Conservation (phyloP, 2,888 invertebrate species). For the Sphaeridia pumilis region DNA sequence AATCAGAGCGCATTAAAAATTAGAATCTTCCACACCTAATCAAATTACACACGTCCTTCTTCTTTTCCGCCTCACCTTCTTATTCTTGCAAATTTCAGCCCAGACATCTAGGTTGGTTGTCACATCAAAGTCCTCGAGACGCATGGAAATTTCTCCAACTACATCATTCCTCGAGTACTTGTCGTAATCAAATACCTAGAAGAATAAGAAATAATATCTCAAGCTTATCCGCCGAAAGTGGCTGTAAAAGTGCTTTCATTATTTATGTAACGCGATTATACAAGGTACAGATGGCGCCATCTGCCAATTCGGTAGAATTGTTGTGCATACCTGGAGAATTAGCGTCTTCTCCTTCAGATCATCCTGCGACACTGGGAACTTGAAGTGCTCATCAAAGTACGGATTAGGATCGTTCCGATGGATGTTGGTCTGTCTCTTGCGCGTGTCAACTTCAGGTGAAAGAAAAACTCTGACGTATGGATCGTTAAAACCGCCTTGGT, state of each 20-base stretch:
- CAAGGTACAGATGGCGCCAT: too few species aligned
- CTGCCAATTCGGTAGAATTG: too few species aligned
- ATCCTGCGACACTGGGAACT: constrained; percentile 81
- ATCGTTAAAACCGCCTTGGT: constrained; percentile 78
- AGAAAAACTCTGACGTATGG: constrained; percentile 72
- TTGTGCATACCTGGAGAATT: constrained; percentile 52
- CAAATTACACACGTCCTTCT: not conserved
- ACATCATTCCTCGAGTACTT: constrained; percentile 77
- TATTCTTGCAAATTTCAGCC: constrained; percentile 72
- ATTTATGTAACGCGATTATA: too few species aligned
- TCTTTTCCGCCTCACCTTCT: constrained; percentile 45
- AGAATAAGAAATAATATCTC: constrained; percentile 3
- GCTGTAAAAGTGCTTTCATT: too few species aligned
- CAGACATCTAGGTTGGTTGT: constrained; percentile 68
- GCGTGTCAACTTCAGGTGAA: constrained; percentile 69
- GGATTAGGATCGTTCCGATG: constrained; percentile 75
- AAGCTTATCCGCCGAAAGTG: too few species aligned
- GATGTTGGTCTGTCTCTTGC: constrained; percentile 72
- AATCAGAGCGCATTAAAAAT: constrained; percentile 13
- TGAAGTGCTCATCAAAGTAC: constrained; percentile 81
- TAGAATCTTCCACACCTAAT: not conserved
- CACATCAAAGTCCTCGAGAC: constrained; percentile 64
- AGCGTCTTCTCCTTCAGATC: constrained; percentile 68
- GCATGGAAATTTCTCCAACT: constrained; percentile 70
- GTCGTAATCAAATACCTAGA: constrained; percentile 49